These are phyloP conservation scores for Myotis daubentonii DNA, from an alignment of 2,797 vertebrate species.

Conservation along the genomic window DNA sequence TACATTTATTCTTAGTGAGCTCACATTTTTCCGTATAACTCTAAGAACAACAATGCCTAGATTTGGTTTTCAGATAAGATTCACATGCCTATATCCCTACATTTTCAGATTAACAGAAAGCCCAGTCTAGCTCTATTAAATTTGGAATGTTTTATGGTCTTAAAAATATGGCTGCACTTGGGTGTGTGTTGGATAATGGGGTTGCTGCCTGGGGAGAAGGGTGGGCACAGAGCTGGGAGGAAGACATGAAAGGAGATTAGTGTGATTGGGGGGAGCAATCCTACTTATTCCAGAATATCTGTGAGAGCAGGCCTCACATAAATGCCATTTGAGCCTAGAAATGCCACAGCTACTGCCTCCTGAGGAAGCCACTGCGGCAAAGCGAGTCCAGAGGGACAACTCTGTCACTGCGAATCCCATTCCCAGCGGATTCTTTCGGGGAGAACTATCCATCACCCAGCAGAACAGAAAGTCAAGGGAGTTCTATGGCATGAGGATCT, in stretches of 20 bases:
- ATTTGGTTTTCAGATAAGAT: not conserved
- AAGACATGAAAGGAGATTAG: not conserved
- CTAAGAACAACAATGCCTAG: not conserved
- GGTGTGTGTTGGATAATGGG: not conserved
- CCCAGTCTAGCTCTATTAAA: not conserved
- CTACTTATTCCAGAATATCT: not conserved
- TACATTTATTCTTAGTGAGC: not conserved
- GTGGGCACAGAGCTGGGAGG: not conserved
- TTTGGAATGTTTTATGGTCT: not conserved
- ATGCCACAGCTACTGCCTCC: not conserved
- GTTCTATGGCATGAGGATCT: not conserved
- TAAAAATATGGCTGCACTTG: not conserved
- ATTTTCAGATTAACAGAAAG: not conserved
- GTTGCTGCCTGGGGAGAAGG: not conserved
- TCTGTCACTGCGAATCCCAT: not conserved
- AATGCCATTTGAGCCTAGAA: not conserved
- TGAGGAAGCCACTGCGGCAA: not conserved
- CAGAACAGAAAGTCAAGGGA: not conserved
- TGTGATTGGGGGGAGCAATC: not conserved
- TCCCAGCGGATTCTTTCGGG: not conserved
- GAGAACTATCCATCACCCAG: not conserved
- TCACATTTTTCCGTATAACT: not conserved
- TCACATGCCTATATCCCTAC: not conserved
- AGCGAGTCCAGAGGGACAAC: not conserved
- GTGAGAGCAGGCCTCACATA: not conserved